A percentile compares a stretch with the other conserved stretches of the same genome.
phyloP scores from a whole-genome alignment of 2,888 invertebrate genomes.

The Nysson spinosus region DNA sequence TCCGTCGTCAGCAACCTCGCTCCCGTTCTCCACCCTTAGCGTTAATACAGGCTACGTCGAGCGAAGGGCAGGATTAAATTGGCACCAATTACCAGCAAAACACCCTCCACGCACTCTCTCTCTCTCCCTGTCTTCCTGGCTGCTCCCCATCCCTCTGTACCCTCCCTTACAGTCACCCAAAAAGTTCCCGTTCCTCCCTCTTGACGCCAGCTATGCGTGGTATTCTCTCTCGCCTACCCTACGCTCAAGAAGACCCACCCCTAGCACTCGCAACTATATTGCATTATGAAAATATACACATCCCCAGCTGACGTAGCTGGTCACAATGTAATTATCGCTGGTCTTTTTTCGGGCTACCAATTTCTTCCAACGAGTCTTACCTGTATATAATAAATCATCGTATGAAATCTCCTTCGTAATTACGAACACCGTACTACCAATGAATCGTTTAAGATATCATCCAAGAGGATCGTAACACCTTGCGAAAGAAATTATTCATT shows the following conservation, averaged over 20 bases:
- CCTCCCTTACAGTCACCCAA: no score
- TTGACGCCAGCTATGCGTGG: constrained; percentile 51
- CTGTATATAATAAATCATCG: background rate
- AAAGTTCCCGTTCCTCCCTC: constrained; percentile 21
- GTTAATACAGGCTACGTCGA: constrained; percentile 73
- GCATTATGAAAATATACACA: constrained; percentile 72
- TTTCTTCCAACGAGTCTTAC: background rate
- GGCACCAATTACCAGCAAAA: constrained; percentile 84
- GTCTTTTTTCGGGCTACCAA: constrained; percentile 13
- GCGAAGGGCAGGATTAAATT: constrained; percentile 82
- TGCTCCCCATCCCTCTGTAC: constrained; percentile 11
- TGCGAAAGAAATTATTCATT: no score
- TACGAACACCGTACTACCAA: no score
- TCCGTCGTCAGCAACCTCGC: constrained; percentile 45
- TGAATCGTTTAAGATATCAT: no score
- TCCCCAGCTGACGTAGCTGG: constrained; percentile 65
- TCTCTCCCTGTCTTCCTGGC: constrained; percentile 71
- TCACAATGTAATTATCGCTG: constrained; percentile 63
- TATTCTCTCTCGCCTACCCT: constrained; percentile 50
- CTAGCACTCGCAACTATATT: constrained; percentile 66
- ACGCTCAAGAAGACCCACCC: constrained; percentile 58
- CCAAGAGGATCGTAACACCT: no score
- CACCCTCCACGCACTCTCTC: constrained; percentile 75
- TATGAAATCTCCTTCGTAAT: background rate
- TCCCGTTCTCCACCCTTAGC: constrained; percentile 64